These are phyloP conservation scores for Margaritifera margaritifera DNA, from an alignment of 2,888 invertebrate genomes.

Conservation along the genomic window DNA sequence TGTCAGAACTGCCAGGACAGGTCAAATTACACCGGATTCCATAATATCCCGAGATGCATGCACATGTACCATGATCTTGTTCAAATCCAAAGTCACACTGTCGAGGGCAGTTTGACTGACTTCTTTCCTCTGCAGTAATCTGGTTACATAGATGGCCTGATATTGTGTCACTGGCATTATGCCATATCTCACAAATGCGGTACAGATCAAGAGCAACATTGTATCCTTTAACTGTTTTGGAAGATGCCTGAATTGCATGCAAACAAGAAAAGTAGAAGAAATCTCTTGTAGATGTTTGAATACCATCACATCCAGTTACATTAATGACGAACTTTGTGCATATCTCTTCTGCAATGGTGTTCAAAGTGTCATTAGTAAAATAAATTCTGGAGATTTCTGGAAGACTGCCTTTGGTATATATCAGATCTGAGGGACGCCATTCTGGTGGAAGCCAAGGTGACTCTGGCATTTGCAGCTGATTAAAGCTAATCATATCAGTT, in stretches of 20 bases:
- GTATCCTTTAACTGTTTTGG: constrained; percentile 21
- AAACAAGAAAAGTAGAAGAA: constrained; percentile 24
- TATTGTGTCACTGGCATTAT: constrained; percentile 15
- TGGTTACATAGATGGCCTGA: constrained; percentile 15
- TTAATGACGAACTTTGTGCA: too few relatives aligned
- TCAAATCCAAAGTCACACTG: constrained; percentile 42
- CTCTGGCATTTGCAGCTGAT: constrained; percentile 26
- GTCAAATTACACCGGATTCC: constrained; percentile 35
- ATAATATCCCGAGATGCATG: constrained; percentile 46
- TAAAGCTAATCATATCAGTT: constrained; percentile 20
- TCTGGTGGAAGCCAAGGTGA: constrained; percentile 49
- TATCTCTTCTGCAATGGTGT: constrained; percentile 11
- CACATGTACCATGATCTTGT: constrained; percentile 30
- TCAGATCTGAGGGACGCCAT: constrained; percentile 52
- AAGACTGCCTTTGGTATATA: constrained; percentile 19
- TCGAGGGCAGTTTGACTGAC: constrained; percentile 35
- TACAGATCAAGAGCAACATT: constrained; percentile 33
- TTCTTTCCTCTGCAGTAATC: constrained; percentile 14
- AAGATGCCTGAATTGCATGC: constrained; percentile 24
- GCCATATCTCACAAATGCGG: constrained; percentile 30
- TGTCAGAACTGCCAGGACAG: constrained; percentile 50
- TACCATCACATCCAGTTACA: not conserved
- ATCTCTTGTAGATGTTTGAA: constrained; percentile 13
- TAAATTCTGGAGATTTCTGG: constrained; percentile 28
- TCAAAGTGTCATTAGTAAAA: constrained; percentile 24